phyloP scores from a whole-genome alignment of 2,888 invertebrate genomes.

The Ochlodes sylvanus region DNA sequence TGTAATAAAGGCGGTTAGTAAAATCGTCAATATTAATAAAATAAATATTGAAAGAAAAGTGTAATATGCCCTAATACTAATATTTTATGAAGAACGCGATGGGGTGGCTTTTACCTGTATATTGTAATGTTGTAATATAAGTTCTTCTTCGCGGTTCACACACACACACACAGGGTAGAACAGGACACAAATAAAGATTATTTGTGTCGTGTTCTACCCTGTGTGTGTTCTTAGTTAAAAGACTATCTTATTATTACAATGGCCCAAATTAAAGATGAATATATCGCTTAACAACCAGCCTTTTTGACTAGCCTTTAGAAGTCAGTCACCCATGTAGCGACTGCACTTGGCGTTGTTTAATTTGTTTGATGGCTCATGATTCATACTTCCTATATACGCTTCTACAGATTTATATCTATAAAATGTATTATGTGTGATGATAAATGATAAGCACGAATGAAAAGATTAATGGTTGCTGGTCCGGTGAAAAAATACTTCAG shows the following conservation, averaged over 20 bases:
- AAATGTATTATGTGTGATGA: constrained; percentile 1
- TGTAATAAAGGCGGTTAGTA: too few relatives aligned
- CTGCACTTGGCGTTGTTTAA: constrained; percentile 1
- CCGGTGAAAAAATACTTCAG: constrained; percentile 1
- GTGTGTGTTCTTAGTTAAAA: too few relatives aligned
- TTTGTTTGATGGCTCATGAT: background rate
- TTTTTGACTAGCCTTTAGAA: background rate
- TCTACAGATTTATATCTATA: background rate
- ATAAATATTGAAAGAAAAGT: too few relatives aligned
- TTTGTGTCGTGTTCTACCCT: too few relatives aligned
- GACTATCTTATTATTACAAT: background rate
- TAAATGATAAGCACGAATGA: constrained; percentile 1
- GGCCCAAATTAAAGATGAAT: background rate
- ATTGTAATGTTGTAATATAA: too few relatives aligned
- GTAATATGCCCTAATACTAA: too few relatives aligned
- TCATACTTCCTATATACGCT: background rate
- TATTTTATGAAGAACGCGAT: too few relatives aligned
- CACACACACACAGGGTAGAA: too few relatives aligned
- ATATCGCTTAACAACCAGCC: background rate
- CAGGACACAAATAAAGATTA: too few relatives aligned
- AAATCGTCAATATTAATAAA: too few relatives aligned
- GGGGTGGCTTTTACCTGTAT: too few relatives aligned
- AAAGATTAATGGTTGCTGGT: background rate
- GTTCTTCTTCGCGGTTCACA: too few relatives aligned
- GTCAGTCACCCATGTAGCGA: background rate